Evolutionary conservation across 2,113 vertebrate genomes (phyloP).

Genomic region (Psilopsiagon aymara): DNA sequence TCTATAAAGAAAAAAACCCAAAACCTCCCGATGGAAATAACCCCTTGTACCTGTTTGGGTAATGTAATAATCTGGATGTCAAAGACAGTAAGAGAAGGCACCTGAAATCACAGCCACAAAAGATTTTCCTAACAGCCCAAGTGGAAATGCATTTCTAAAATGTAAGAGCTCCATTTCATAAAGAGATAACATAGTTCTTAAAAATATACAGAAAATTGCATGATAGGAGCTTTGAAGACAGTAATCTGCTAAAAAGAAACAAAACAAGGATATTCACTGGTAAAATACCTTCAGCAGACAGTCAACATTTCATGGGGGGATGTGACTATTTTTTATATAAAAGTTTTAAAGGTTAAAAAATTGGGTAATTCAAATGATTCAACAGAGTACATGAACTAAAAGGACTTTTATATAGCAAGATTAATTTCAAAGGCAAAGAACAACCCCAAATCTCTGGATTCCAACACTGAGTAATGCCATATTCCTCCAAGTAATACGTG

Average conservation of each 20-base stretch:
- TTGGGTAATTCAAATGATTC: background rate
- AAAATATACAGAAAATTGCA: background rate
- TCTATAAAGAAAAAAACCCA: background rate
- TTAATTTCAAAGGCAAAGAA: background rate
- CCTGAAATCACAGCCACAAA: background rate
- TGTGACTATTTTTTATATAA: background rate
- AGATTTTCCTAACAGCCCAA: background rate
- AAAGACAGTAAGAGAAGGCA: background rate
- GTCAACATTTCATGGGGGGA: background rate
- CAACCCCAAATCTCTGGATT: background rate
- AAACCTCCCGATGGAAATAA: background rate
- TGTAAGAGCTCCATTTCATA: background rate
- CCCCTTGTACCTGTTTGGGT: background rate
- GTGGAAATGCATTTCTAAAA: background rate
- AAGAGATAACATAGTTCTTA: background rate
- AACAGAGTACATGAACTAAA: background rate
- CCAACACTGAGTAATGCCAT: background rate
- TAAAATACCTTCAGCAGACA: background rate
- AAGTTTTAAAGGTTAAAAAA: background rate
- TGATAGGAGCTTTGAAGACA: background rate
- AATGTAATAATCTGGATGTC: background rate
- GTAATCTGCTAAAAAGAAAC: background rate
- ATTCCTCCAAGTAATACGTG: background rate
- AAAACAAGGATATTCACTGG: background rate
- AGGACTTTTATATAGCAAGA: background rate